Evolutionary conservation across 1,140 invertebrate species (phyloP), one percentile per base, ranked within the genome.

Genomic region (Episyrphus balteatus): DNA sequence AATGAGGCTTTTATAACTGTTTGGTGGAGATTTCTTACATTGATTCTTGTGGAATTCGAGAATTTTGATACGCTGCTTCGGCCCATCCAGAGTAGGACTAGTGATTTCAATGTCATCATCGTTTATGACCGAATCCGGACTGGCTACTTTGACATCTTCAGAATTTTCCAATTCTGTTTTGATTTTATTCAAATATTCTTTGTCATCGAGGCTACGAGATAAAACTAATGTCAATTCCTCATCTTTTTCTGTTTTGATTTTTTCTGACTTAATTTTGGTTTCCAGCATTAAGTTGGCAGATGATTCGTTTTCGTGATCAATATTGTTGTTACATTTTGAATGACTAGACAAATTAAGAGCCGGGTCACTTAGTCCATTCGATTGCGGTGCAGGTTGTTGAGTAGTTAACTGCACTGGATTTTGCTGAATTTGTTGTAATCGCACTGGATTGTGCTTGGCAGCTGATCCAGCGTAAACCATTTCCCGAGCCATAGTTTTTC

Each of bases 401-500:
- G 34, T 19, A 18, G 13, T 43, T 42, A 13, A 21, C 7, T 44
- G 42, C 19, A 39, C 38, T 33, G 48, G 40, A 10, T 52, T 45
- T 13, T 47, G 49, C 9, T 51, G 51, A 21, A 57, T 50, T 34
- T 58, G 50, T 30, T 57, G 54, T 13, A 12, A 30, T 10, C n/a
- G 30, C 18, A n/a, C n/a, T 2, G 17, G 12, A 14, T 26, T 26
- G 8, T 26, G 21, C 21, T 26, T 26, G 21, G 14, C 13, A 10
- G 51, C 48, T 9, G 45, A 42, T 34, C 52, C 55, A 1, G 59
- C 57, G 51, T 64, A 66, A 14, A 66, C 61, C 61, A 64, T 66
- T 49, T 77, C 73, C 19, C 79, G 65, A 18, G 77, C 80, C 76
- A 80, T 81, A n/a, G 70, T 75, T 67, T 82, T 82, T 21, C 80